Conservation (phyloP, 2,113 vertebrate species). For the Anguilla rostrata region DNA sequence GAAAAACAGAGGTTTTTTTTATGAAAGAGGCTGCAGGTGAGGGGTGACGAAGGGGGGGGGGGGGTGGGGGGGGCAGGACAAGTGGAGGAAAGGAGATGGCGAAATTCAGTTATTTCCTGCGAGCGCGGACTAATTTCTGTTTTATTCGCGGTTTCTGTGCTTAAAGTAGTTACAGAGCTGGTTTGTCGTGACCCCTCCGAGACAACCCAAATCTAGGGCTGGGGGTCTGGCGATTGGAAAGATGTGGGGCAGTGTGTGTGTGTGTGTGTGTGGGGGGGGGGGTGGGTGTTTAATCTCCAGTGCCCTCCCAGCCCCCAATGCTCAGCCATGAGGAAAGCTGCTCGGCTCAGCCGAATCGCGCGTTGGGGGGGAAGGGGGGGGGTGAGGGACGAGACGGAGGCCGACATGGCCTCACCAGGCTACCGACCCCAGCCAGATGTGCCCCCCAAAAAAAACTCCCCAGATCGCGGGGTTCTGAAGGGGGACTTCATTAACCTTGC, state of each 20-base stretch:
- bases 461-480: slow-evolving; percentile 17
- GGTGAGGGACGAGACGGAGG: slow-evolving; percentile 16
- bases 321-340: slow-evolving; percentile 4
- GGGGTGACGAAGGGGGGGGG: neutral
- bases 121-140: neutral
- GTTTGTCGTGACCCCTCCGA: neutral
- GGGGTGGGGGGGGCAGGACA: neutral
- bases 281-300: slow-evolving; percentile 26
- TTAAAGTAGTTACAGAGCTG: neutral
- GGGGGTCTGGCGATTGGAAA: neutral
- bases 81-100: neutral
- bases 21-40: neutral
- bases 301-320: slow-evolving; percentile 7
- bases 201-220: neutral
- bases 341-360: slow-evolving; percentile 14
- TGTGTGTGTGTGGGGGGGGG: neutral
- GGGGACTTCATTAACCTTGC: slow-evolving; percentile 39
- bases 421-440: slow-evolving; percentile 22
- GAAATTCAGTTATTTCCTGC: neutral
- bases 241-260: neutral
- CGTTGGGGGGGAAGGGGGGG: too few relatives aligned
- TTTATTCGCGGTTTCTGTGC: neutral
- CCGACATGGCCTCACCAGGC: slow-evolving; percentile 24
- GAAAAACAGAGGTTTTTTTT: neutral
- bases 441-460: slow-evolving; percentile 8